Base-by-base conservation (phyloP, 2,113 vertebrate species). In the Vimba vimba region DNA sequence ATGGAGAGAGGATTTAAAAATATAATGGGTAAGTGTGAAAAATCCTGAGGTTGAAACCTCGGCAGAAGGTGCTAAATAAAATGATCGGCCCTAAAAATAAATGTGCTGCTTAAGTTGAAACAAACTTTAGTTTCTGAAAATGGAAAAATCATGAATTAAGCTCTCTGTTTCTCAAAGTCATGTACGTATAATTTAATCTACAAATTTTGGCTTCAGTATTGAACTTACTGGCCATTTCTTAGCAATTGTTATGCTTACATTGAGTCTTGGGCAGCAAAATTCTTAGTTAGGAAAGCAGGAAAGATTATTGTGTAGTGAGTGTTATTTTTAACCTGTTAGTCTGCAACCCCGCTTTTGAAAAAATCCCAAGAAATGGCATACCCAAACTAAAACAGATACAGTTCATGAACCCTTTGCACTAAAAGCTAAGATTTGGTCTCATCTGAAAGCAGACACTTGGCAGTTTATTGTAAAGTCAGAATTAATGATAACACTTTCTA, bases 1-100 rank as follows among this genome's bases (percentile, higher is more conserved):
- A 19, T 66, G 55, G 50, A 21, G 25, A 75, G 57, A 25, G 64
- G 52, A 74, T 43, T 85, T 62, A 47, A 69, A 33, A 27, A 71
- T 68, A 33, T 77, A 57, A 62, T n/a, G 23, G 36, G 1, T 69
- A 76, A 57, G 59, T 76, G 33, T 55, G 33, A 13, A 52, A 21
- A 47, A 80, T 75, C 30, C 55, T 33, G 6, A 85, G 69, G 7
- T 6, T 39, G 17, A 17, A 60, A 74, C 7, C 43, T 73, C 21
- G 74, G 17, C 17, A 33, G 62, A 36, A 47, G 1, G 6, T 9
- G 43, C 12, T n/a, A 52, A 45, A 80, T 43, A 43, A 19, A 60
- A 55, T 33, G 5, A 33, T 55, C 1, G 9, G 4, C 11, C 10
- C 52, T 59, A 62, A 17, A 43, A 43, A 60, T 6, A 75, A 27